Base-by-base conservation (phyloP, 1,140 invertebrate genomes). In the Zaprionus vittiger region DNA sequence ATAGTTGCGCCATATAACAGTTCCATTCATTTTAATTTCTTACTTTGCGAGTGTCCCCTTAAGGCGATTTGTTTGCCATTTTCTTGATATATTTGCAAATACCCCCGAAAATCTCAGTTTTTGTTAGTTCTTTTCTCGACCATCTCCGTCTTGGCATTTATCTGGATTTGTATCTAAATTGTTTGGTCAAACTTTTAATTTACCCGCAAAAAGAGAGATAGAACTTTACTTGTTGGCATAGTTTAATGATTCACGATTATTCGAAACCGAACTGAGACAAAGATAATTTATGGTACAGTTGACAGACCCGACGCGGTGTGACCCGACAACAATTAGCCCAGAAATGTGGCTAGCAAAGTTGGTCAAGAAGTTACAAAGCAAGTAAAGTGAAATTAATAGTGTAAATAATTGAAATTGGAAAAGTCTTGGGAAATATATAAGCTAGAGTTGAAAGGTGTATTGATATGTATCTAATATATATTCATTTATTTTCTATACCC, bases 221-320 rank as follows among this genome's bases (percentile, higher is more conserved):
- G 47, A 61, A 38, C 44, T 81, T 70, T 56, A 37, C 41, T 79
- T 68, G 54, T 52, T 83, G 73, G 61, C 77, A 68, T 80, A 80
- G 77, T 74, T 84, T 71, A 84, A 83, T 83, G 81, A 83, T 83
- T 83, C 81, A 83, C 83, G 81, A 83, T 77, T 77, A 83, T 83
- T 80, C 68, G 77, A 80, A 80, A 61, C 37, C 44, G 41, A 73
- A 61, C 70, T 17, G 24, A 44, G 44, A 52, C 47, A 22, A 24
- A 52, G 47, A 52, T 81, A 67, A 81, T 77, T 81, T 79, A 83
- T 77, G 63, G 49, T 49, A 14, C 62, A 49, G 65, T 28, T 57
- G 77, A 66, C 65, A 61, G 47, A 22, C 44, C 60, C 20, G 24
- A 44, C 41, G 41, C 41, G 15, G n/a, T 5, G 41, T 9, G 17